Evolutionary conservation across 2,888 invertebrate species (phyloP), one percentile per base, ranked within the genome.

Genomic region (Octonoba sinensis): DNA sequence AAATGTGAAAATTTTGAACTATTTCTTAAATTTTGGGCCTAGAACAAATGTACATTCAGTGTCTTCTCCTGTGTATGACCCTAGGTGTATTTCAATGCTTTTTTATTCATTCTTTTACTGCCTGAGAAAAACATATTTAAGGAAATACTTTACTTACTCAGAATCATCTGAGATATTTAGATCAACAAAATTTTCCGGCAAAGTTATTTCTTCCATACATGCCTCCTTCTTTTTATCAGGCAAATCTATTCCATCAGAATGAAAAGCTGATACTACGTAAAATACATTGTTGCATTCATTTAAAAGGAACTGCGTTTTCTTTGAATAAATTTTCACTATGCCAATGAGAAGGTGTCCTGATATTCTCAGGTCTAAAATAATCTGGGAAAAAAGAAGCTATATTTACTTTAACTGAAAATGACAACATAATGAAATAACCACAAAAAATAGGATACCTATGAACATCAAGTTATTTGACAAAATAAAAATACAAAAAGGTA

Each of bases 271-370:
- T 87, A 99, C 99, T 90, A 99, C 99, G 85, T 99, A 97, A 89
- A 99, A 99, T 0, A 99, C 99, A 89, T 99, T 99, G 93, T 99
- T 99, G 90, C 99, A 99, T 89, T 99, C 99, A 67, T 98, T 98
- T 81, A 99, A 90, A 56, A 99, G 91, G 89, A 99, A 99, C 88
- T 99, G 99, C 13, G 99, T 98, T 90, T 99, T 99, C 51, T 99
- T 91, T 0, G 99, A 99, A 90, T 99, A 99, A 86, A 99, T 99
- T 86, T 99, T 92, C 22, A 99, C 99, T 49, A 99, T 99, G 86
- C 99, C 99, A 86, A 99, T 91, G 86, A 99, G 91, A 86, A 99
- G 91, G 91, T 99, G 99, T 24, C 99, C 99, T 22, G 99, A 99
- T 16, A 99, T 99, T 85, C 99, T 91, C 83, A 99, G 91, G 65